A percentile compares a stretch with the other conserved stretches of the same genome.
phyloP scores from a whole-genome alignment of 2,888 invertebrate genomes.

The Clanis bilineata region DNA sequence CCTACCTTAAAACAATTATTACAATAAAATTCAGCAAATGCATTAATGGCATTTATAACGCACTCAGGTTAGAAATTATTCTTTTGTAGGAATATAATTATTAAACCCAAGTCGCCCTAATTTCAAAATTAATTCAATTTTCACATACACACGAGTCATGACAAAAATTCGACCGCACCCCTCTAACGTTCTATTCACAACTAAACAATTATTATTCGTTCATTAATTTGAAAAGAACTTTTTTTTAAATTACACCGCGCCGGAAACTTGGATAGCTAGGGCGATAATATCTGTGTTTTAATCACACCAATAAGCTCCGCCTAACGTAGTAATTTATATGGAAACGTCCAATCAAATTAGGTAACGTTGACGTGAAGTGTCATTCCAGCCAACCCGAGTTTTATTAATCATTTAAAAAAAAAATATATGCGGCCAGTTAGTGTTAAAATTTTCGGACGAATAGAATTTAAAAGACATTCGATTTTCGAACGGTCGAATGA shows the following conservation, averaged over 20 bases:
- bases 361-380: slow-evolving; percentile 59
- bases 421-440: slow-evolving; percentile 43
- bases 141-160: slow-evolving; percentile 10
- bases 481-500: slow-evolving; percentile 25
- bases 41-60: too few relatives aligned
- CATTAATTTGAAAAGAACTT: slow-evolving; percentile 42
- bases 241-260: slow-evolving; percentile 21
- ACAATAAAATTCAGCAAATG: too few relatives aligned
- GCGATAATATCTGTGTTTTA: slow-evolving; percentile 35
- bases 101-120: background rate
- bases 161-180: slow-evolving; percentile 10
- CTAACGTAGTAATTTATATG: slow-evolving; percentile 57
- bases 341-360: slow-evolving; percentile 78
- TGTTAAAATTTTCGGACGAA: slow-evolving; percentile 35
- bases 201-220: slow-evolving; percentile 38
- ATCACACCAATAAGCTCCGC: slow-evolving; percentile 34
- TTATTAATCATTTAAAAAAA: slow-evolving; percentile 63
- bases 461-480: slow-evolving; percentile 27
- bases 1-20: too few relatives aligned
- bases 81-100: background rate
- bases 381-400: slow-evolving; percentile 52
- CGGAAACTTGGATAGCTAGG: slow-evolving; percentile 29
- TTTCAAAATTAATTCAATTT: background rate
- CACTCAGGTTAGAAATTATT: too few relatives aligned
- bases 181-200: slow-evolving; percentile 26